phyloP scores from a whole-genome alignment of 2,113 vertebrate species.

The Odocoileus virginianus region DNA sequence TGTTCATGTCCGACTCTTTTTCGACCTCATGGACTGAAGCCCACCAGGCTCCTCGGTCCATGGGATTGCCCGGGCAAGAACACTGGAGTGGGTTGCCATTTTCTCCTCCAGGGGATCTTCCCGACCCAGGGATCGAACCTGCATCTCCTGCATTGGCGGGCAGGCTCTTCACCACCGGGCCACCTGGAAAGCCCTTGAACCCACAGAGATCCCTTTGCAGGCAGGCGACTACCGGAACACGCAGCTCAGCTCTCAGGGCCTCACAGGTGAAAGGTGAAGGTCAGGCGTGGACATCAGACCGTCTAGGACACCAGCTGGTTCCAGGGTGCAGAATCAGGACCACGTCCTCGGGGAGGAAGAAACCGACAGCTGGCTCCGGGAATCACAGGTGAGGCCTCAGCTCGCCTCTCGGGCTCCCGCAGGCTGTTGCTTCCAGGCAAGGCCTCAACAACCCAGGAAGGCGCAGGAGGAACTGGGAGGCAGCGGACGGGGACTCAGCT shows the following conservation, averaged over 20 bases:
- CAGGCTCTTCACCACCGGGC: not conserved
- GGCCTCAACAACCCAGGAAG: not conserved
- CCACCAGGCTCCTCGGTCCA: not conserved
- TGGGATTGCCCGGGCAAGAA: not conserved
- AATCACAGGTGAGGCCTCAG: not conserved
- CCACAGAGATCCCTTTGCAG: not conserved
- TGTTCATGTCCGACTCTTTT: not conserved
- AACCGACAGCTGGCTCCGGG: not conserved
- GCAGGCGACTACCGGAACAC: fast-evolving
- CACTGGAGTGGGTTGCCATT: not conserved
- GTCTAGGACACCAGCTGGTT: too few relatives aligned
- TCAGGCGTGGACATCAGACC: not conserved
- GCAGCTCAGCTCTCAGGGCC: fast-evolving
- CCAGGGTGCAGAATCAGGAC: not conserved
- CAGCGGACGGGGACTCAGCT: conserved; percentile 42
- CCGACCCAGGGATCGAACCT: not conserved
- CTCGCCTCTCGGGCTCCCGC: conserved; percentile 66
- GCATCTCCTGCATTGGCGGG: not conserved
- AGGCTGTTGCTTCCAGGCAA: not conserved
- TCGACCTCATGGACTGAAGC: fast-evolving
- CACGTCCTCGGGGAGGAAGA: not conserved
- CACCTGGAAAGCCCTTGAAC: not conserved
- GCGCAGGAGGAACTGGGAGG: conserved; percentile 62
- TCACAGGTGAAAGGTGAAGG: fast-evolving
- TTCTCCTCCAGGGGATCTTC: not conserved